Evolutionary conservation across 2,888 invertebrate genomes (phyloP).

Genomic region (Monoplex corrugatus): DNA sequence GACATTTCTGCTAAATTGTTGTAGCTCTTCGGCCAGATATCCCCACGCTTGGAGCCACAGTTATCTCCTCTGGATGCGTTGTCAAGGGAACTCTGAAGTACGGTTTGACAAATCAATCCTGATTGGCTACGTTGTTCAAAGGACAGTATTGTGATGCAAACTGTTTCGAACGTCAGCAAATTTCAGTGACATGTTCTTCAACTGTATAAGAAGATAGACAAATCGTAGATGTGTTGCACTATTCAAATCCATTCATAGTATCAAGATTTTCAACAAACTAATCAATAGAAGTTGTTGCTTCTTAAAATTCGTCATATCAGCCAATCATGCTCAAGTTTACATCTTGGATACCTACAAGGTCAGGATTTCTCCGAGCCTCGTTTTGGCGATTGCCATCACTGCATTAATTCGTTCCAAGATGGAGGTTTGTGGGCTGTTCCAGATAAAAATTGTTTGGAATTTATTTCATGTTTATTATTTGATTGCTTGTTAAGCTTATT

Average conservation of each 20-base stretch:
- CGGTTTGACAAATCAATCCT: conserved; percentile 49
- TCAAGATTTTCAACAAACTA: neutral
- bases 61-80: conserved; percentile 52
- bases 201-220: neutral
- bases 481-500: conserved; percentile 39
- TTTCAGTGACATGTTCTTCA: neutral
- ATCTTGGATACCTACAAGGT: neutral
- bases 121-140: conserved; percentile 61
- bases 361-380: conserved; percentile 68
- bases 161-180: neutral
- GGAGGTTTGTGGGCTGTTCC: conserved; percentile 73
- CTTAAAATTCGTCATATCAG: neutral
- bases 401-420: conserved; percentile 68
- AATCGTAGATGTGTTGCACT: neutral
- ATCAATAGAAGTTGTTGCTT: neutral
- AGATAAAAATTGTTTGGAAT: conserved; percentile 58
- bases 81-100: conserved; percentile 51
- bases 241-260: neutral
- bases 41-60: neutral
- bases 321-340: conserved; percentile 39
- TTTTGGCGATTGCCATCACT: conserved; percentile 64
- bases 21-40: neutral
- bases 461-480: conserved; percentile 53
- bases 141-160: neutral
- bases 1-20: conserved; percentile 62